These are phyloP conservation scores for Nasalis larvatus DNA, from an alignment of 2,113 vertebrate species.

Conservation along the genomic window DNA sequence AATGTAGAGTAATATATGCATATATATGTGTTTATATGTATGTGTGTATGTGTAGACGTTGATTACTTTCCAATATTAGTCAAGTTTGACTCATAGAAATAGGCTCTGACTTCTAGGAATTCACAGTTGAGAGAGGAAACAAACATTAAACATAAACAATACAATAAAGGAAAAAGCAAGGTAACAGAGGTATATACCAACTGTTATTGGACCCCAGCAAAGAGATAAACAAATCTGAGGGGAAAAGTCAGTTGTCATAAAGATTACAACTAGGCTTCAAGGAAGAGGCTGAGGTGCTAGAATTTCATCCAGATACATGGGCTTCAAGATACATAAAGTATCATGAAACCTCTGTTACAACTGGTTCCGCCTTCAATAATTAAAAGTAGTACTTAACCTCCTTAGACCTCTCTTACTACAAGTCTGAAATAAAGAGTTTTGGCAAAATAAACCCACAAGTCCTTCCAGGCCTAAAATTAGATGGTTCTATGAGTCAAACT, in stretches of 20 bases:
- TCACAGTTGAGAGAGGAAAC: neutral
- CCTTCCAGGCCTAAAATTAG: conserved; percentile 34
- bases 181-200: neutral
- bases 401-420: neutral
- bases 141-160: conserved; percentile 21
- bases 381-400: conserved; percentile 16
- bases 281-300: neutral
- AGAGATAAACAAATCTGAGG: neutral
- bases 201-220: neutral
- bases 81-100: neutral
- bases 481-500: neutral
- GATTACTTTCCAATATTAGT: neutral
- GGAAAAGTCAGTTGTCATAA: neutral
- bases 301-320: neutral
- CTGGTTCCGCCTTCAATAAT: neutral
- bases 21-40: neutral
- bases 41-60: neutral
- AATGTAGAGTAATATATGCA: neutral
- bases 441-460: neutral
- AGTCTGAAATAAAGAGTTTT: conserved; percentile 41
- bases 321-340: conserved; percentile 2
- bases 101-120: conserved; percentile 30
- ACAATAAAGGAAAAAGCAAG: conserved; percentile 2
- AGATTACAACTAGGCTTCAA: neutral
- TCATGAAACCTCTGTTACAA: neutral